Conservation (phyloP, 2,888 invertebrate species). For the Acanthoscelides obtectus region DNA sequence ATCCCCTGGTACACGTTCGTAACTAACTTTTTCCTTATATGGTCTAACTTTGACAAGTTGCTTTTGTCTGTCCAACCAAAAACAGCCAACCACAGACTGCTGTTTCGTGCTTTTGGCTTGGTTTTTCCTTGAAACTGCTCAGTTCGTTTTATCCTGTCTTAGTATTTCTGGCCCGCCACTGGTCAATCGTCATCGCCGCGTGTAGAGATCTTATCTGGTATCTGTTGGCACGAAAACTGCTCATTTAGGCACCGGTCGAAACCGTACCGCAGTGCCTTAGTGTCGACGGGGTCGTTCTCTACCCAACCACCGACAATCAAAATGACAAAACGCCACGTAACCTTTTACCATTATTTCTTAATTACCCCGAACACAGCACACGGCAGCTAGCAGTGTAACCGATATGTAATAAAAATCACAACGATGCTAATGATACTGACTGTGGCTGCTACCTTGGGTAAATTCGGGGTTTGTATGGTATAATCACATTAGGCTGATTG, state of each 20-base stretch:
- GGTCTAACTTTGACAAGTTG: too few species aligned
- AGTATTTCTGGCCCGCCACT: too few species aligned
- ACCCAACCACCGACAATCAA: background rate
- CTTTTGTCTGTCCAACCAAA: too few species aligned
- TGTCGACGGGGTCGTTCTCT: background rate
- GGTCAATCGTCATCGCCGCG: conserved; percentile 8
- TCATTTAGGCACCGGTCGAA: conserved; percentile 1
- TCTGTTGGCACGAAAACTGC: conserved; percentile 5
- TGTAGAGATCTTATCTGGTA: conserved; percentile 8
- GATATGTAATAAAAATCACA: background rate
- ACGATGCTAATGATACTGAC: background rate
- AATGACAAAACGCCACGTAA: conserved; percentile 8
- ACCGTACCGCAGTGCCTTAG: background rate
- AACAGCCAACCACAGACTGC: too few species aligned
- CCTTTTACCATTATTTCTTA: conserved; percentile 5
- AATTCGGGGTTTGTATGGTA: background rate
- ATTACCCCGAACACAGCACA: conserved; percentile 1
- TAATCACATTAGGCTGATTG: background rate
- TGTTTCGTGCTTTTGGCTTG: too few species aligned
- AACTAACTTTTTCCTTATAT: too few species aligned
- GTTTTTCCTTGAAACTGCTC: too few species aligned
- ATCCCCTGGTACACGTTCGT: too few species aligned
- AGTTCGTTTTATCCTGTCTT: too few species aligned
- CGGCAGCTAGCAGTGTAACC: background rate
- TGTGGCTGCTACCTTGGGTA: background rate